Evolutionary conservation across 2,888 invertebrate species (phyloP).

Genomic region (Alsophila aescularia): DNA sequence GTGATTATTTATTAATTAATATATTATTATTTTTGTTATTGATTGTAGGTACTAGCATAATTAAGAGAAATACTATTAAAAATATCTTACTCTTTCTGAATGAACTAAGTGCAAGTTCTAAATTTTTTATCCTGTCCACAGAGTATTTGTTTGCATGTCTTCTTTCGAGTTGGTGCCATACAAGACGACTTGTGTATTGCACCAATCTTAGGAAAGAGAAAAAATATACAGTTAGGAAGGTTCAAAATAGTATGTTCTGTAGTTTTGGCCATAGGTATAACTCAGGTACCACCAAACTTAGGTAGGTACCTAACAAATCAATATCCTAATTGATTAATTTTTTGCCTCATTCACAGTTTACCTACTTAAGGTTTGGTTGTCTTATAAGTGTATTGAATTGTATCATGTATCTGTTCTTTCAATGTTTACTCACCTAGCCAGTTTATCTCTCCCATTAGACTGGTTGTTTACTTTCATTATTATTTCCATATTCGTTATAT

Average conservation of each 20-base stretch:
- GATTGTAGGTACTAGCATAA: no score
- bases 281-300: no score
- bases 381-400: background rate
- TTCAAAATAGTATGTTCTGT: no score
- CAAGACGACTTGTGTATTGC: conserved; percentile 91
- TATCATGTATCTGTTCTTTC: background rate
- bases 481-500: conserved; percentile 70
- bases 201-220: conserved; percentile 85
- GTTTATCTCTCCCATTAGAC: conserved; percentile 82
- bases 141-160: conserved; percentile 85
- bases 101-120: conserved; percentile 93
- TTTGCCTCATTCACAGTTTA: no score
- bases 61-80: no score
- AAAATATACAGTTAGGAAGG: conserved; percentile 1
- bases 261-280: no score
- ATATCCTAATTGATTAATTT: no score
- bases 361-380: no score
- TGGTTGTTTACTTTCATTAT: conserved; percentile 81
- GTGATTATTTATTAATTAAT: background rate
- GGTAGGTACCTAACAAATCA: no score
- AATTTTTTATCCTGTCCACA: conserved; percentile 90
- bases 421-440: conserved; percentile 73
- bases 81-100: conserved; percentile 90
- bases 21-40: no score
- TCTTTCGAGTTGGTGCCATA: conserved; percentile 91